phyloP scores from a whole-genome alignment of 2,888 invertebrate genomes.

The Panorpa germanica region DNA sequence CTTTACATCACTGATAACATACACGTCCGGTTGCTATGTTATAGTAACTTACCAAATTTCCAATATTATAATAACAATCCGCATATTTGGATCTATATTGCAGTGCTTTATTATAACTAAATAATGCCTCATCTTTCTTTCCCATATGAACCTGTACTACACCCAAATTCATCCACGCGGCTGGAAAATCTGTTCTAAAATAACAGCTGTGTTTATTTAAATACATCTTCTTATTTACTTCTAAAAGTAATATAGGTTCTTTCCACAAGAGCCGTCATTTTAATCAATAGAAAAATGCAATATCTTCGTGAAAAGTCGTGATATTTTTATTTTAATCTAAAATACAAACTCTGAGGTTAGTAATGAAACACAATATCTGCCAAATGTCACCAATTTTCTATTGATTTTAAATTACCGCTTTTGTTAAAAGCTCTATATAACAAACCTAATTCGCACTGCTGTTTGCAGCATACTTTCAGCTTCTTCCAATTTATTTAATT shows the following conservation, averaged over 20 bases:
- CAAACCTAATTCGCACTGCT: slow-evolving; percentile 38
- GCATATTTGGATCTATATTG: slow-evolving; percentile 62
- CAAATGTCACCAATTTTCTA: too few species aligned
- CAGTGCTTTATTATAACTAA: slow-evolving; percentile 65
- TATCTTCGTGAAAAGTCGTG: too few species aligned
- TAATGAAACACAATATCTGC: slow-evolving; percentile 1
- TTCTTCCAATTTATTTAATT: slow-evolving; percentile 41
- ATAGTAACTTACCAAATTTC: slow-evolving; percentile 55
- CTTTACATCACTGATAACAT: slow-evolving; percentile 2
- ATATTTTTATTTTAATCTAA: too few species aligned
- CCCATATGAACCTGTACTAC: slow-evolving; percentile 67
- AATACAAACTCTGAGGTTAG: too few species aligned
- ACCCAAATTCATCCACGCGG: slow-evolving; percentile 97
- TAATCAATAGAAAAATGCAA: too few species aligned
- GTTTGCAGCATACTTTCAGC: slow-evolving; percentile 52
- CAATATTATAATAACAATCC: slow-evolving; percentile 87
- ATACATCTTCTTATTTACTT: too few species aligned
- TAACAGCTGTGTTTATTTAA: too few species aligned
- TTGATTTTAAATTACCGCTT: too few species aligned
- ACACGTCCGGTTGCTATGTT: background rate
- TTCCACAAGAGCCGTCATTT: too few species aligned
- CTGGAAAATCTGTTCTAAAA: slow-evolving; percentile 66
- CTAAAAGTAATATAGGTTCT: too few species aligned
- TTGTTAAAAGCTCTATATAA: too few species aligned
- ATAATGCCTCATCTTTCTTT: slow-evolving; percentile 49